phyloP scores from a whole-genome alignment of 2,113 vertebrate genomes.

The Rhinopomastus cyanomelas region DNA sequence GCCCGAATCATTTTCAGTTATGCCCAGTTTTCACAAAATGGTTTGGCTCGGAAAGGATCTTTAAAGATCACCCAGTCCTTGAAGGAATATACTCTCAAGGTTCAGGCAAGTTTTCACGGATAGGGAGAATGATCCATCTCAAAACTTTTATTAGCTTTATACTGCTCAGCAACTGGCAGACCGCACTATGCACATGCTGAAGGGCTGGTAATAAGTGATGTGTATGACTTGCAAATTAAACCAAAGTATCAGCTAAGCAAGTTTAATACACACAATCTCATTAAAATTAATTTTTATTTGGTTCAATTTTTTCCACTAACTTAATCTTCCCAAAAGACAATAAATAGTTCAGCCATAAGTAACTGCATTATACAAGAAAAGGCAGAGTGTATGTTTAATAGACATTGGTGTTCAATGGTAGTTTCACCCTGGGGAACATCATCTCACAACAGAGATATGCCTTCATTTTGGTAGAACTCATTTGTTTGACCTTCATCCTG shows the following conservation, averaged over 20 bases:
- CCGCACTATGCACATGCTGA: neutral
- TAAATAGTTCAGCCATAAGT: neutral
- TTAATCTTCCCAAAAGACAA: neutral
- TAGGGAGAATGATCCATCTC: neutral
- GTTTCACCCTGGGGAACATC: neutral
- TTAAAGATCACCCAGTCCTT: neutral
- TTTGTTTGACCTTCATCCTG: conserved; percentile 47
- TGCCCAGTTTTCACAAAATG: neutral
- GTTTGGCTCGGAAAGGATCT: neutral
- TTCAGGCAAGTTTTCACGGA: neutral
- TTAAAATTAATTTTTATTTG: neutral
- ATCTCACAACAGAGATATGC: neutral
- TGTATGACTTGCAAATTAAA: neutral
- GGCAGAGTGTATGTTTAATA: neutral
- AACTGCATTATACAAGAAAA: neutral
- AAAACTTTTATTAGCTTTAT: neutral
- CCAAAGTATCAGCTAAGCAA: neutral
- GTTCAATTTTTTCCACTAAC: conserved; percentile 25
- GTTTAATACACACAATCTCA: neutral
- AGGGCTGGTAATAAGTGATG: neutral
- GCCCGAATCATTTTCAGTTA: neutral
- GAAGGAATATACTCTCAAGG: neutral
- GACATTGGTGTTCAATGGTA: neutral
- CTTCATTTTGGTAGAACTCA: neutral
- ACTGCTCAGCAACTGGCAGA: neutral